Evolutionary conservation across 2,113 vertebrate genomes (phyloP), one percentile per base, ranked within the genome.

Genomic region (Coptodon bakossiorum): DNA sequence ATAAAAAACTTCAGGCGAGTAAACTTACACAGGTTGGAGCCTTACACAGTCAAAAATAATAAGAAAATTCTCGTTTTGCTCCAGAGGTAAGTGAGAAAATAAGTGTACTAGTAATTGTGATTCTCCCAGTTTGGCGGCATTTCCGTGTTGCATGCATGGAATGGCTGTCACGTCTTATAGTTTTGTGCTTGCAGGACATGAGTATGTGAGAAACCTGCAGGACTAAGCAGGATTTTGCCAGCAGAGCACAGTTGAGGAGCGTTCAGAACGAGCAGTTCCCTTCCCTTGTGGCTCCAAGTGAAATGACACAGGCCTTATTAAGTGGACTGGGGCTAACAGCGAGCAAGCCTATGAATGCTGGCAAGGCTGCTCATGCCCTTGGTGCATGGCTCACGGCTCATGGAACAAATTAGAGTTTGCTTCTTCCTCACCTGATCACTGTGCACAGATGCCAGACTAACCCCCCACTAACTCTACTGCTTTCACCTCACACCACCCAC

Each of bases 351-450:
- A 56, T 59, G 86, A 89, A 36, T 7, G 83, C 57, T n/a, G 68
- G 84, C 89, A 80, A 38, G 87, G 83, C 82, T 24, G 81, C 56
- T 34, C 36, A 27, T 89, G 87, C 86, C 88, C 71, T 90, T 78
- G 84, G 87, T 63, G n/a, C 84, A 50, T 7, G 5, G 80, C 84
- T 81, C 89, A 87, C 17, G 36, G 79, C 86, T 92, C 83, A 86
- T 84, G 89, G 92, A 92, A 91, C 85, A 91, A 90, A 91, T 88
- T 88, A 82, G 81, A 48, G 56, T 63, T 90, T 11, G 16, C 68
- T 85, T 63, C 59, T 36, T 83, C 36, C 81, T 92, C 91, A 93
- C 91, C 94, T 93, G 88, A 89, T 93, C 83, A 48, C 89, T 84
- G 86, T 81, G 84, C 86, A 91, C 89, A 90, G 90, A 91, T 59